Percentiles rank a stretch among this genome's conserved stretches.
Conservation (phyloP, 2,113 vertebrate genomes). For the Myrmecobius fasciatus region DNA sequence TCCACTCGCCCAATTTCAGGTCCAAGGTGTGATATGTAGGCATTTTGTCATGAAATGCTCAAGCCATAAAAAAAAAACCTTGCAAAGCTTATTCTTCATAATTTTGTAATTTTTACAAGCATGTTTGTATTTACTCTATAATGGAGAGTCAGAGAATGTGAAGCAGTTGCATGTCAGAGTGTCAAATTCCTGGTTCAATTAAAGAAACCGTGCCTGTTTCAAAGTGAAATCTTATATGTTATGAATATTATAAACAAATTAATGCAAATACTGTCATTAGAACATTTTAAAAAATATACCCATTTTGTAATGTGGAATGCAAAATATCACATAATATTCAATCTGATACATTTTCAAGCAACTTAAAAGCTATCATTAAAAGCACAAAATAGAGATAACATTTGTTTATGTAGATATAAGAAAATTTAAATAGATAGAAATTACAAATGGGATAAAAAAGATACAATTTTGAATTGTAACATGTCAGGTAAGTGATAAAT, state of each 20-base stretch:
- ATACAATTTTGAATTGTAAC: conserved; percentile 21
- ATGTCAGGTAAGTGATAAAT: conserved; percentile 55
- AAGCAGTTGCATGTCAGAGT: conserved; percentile 59
- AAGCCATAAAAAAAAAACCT: conserved; percentile 50
- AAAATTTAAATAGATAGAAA: conserved; percentile 17
- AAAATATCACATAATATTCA: conserved; percentile 44
- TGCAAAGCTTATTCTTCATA: conserved; percentile 48
- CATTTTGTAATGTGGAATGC: conserved; percentile 6
- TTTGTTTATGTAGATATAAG: conserved; percentile 24
- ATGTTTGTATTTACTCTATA: conserved; percentile 53
- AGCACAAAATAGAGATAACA: conserved; percentile 42
- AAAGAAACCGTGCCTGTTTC: conserved; percentile 12
- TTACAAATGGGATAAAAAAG: conserved; percentile 46
- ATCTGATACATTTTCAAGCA: conserved; percentile 28
- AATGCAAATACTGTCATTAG: neutral
- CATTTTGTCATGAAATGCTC: conserved; percentile 55
- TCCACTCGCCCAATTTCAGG: conserved; percentile 16
- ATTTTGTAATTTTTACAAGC: conserved; percentile 65
- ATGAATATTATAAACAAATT: conserved; percentile 11
- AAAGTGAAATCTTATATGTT: neutral
- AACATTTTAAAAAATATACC: neutral
- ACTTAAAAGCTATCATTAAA: conserved; percentile 32
- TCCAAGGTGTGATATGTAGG: conserved; percentile 56
- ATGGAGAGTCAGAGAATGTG: conserved; percentile 44
- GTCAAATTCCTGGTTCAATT: conserved; percentile 55